A percentile compares a stretch with the other conserved stretches of the same genome.
Conservation (phyloP, 1,140 invertebrate species). For the Marisa cornuarietis region DNA sequence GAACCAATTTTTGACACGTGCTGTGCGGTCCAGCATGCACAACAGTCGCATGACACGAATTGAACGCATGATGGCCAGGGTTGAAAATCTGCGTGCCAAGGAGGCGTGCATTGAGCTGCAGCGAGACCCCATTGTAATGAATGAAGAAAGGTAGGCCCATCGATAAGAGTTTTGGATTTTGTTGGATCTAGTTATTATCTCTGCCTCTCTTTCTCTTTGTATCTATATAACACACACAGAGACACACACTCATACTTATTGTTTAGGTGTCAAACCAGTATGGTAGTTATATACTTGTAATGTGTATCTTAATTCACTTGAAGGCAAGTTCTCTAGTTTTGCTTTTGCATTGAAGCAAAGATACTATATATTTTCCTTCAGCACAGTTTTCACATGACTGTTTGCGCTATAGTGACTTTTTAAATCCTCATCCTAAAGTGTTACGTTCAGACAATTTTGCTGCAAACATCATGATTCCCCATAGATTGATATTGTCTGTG, state of each 20-base stretch:
- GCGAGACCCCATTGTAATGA: conserved; percentile 60
- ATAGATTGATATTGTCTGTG: too few relatives aligned
- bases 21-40: conserved; percentile 65
- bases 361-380: too few relatives aligned
- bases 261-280: too few relatives aligned
- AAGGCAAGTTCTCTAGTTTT: too few relatives aligned
- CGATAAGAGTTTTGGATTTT: not conserved
- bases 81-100: conserved; percentile 66
- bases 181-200: not conserved
- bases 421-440: too few relatives aligned
- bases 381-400: too few relatives aligned
- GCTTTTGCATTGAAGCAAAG: too few relatives aligned
- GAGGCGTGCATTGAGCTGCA: conserved; percentile 63
- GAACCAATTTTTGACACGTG: conserved; percentile 64
- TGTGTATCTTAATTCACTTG: too few relatives aligned
- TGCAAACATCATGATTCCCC: too few relatives aligned
- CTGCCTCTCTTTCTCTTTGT: not conserved
- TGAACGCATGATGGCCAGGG: conserved; percentile 65
- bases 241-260: not conserved
- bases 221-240: not conserved
- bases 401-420: too few relatives aligned
- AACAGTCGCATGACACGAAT: conserved; percentile 62
- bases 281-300: too few relatives aligned
- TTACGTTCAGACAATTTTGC: too few relatives aligned
- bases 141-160: conserved; percentile 64